A percentile compares a stretch with the other conserved stretches of the same genome.
Evolutionary conservation across 2,113 vertebrate species (phyloP).

Genomic region (Phylloscopus trochiloides): DNA sequence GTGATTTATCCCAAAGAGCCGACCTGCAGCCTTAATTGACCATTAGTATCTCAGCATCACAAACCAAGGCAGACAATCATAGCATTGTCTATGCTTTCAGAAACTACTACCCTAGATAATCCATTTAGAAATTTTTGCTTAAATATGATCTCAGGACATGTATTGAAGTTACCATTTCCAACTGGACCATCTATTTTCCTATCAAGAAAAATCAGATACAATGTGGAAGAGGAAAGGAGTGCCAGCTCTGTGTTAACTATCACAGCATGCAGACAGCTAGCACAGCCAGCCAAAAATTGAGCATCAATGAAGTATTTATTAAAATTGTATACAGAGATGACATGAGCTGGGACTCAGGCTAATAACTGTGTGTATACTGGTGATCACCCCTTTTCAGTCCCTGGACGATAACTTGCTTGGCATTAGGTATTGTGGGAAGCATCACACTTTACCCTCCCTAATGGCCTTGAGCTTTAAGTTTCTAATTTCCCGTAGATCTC

Average conservation of each 20-base stretch:
- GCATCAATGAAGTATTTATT: neutral
- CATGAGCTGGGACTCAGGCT: neutral
- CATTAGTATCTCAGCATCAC: neutral
- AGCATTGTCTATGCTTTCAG: neutral
- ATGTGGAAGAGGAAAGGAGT: neutral
- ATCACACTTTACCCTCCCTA: neutral
- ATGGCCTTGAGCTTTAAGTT: neutral
- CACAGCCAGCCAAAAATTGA: neutral
- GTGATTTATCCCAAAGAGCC: neutral
- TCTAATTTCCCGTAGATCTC: conserved; percentile 35
- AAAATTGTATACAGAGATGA: neutral
- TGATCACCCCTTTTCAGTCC: neutral
- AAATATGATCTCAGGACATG: neutral
- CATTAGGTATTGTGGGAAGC: neutral
- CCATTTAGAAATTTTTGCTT: neutral
- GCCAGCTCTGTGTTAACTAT: neutral
- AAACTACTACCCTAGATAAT: neutral
- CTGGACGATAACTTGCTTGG: neutral
- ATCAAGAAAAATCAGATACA: neutral
- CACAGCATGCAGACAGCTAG: neutral
- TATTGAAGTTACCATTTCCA: neutral
- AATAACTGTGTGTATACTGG: neutral
- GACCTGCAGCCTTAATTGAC: neutral
- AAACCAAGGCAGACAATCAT: neutral
- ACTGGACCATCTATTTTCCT: neutral